Evolutionary conservation across 2,797 vertebrate species (phyloP), one percentile per base, ranked within the genome.

Genomic region (Gallinago solitaria): DNA sequence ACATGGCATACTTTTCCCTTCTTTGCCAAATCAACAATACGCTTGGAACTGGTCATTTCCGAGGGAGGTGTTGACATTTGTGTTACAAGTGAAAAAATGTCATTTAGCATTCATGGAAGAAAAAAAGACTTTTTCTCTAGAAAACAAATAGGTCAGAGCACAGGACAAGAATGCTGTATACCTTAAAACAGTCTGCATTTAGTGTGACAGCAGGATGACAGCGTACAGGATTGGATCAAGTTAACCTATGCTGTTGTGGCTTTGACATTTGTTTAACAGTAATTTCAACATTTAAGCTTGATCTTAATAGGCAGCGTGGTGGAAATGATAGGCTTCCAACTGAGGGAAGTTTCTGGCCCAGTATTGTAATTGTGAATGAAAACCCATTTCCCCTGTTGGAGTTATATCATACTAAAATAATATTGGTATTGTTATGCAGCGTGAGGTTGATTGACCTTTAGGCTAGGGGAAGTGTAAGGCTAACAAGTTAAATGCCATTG

Each of bases 381-480:
- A 94, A 83, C 4, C 19, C 8, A 0, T 86, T 69, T 94, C 41
- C 73, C 30, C 35, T 61, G 16, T n/a, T 75, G 50, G 56, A 64
- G 37, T 81, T 78, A 20, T 5, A 64, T 75, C 73, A n/a, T 54
- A 70, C 39, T 73, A 92, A 92, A 91, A 91, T 95, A 83, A 88
- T 86, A 83, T 5, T 61, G 37, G 64, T 74, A 64, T 85, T 87
- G 60, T 89, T 83, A 47, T 1, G 0, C 81, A 79, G 76, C 23
- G 6, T 84, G 86, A 91, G 59, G 47, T 54, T 81, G n/a, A 64
- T 74, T 95, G 94, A 94, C 93, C 83, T 94, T 90, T 90, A 76
- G 70, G 77, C 30, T 56, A 56, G 28, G 48, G 71, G 57, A 82
- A 76, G 74, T 78, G 64, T 92, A 45, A 96, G 56, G 27, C 51